A percentile compares a stretch with the other conserved stretches of the same genome.
Evolutionary conservation across 2,888 invertebrate genomes (phyloP).

Genomic region (Eupithecia inturbata): DNA sequence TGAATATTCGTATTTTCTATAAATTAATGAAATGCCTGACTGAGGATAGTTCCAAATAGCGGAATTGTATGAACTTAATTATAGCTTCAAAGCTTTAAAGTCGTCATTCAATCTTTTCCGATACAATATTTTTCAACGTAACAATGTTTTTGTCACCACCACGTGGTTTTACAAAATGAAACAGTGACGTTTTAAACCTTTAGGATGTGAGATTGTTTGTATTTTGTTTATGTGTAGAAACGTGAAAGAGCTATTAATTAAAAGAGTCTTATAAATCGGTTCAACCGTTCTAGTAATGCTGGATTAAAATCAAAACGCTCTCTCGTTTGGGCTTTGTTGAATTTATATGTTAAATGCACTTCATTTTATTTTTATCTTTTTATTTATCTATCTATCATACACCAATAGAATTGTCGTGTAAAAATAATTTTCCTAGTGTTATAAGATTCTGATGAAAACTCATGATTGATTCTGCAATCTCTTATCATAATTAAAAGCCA

Average conservation of each 20-base stretch:
- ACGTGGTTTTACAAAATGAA: neutral
- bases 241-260: neutral
- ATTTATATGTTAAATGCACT: no score
- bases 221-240: neutral
- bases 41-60: neutral
- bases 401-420: neutral
- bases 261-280: neutral
- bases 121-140: neutral
- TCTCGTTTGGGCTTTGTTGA: no score
- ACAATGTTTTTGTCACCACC: neutral
- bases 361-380: neutral
- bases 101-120: neutral
- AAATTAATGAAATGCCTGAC: conserved; percentile 14
- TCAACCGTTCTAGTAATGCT: no score
- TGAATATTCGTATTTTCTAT: conserved; percentile 17
- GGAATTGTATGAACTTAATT: neutral
- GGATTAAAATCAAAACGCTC: no score
- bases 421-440: neutral
- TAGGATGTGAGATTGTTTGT: no score
- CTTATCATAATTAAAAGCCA: conserved; percentile 3
- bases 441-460: neutral
- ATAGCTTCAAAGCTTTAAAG: neutral
- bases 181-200: neutral
- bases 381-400: neutral
- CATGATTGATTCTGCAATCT: neutral